Percentiles rank a stretch among this genome's conserved stretches.
Evolutionary conservation across 2,888 invertebrate genomes (phyloP).

Genomic region (Lottia gigantea): DNA sequence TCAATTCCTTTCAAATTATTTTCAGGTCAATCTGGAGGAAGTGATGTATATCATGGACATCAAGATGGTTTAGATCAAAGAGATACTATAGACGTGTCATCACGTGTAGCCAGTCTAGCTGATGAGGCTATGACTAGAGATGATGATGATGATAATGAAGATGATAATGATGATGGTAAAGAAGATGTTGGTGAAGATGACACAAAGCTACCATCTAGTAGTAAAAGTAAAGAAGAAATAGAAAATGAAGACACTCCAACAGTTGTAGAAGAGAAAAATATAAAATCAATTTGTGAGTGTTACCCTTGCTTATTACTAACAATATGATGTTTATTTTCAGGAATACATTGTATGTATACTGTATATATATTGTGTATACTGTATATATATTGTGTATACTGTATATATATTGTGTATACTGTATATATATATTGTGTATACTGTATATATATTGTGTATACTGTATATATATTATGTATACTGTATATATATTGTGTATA

Average conservation of each 20-base stretch:
- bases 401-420: too few species aligned
- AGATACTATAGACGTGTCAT: conserved; percentile 7
- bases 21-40: conserved; percentile 55
- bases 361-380: too few species aligned
- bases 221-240: conserved; percentile 9
- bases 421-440: too few species aligned
- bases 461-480: too few species aligned
- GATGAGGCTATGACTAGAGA: neutral
- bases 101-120: neutral
- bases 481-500: too few species aligned
- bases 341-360: too few species aligned
- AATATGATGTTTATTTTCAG: too few species aligned
- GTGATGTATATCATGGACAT: conserved; percentile 39
- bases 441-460: too few species aligned
- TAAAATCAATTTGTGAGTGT: neutral
- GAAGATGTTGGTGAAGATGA: neutral
- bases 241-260: conserved; percentile 2
- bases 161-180: conserved; percentile 3
- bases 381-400: too few species aligned
- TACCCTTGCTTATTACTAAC: too few species aligned
- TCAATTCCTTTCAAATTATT: neutral
- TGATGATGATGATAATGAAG: conserved; percentile 13
- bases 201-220: neutral
- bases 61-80: conserved; percentile 18
- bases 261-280: conserved; percentile 13